These are phyloP conservation scores for Raja brachyura DNA, from an alignment of 2,113 vertebrate genomes.

Conservation along the genomic window DNA sequence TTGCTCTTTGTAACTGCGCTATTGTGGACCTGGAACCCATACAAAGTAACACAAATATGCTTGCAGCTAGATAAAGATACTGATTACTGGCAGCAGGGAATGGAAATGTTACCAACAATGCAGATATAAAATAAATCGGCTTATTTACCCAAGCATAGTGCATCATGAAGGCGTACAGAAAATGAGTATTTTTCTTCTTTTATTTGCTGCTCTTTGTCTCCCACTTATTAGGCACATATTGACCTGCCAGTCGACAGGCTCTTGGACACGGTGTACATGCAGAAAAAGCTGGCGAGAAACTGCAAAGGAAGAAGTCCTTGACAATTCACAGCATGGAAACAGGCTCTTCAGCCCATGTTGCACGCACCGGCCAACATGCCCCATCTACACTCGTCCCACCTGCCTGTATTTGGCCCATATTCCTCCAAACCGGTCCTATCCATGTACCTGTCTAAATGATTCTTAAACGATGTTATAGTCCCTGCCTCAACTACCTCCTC, in stretches of 20 bases:
- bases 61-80: not conserved
- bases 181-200: not conserved
- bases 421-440: too few relatives aligned
- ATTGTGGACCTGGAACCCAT: not conserved
- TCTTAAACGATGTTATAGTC: too few relatives aligned
- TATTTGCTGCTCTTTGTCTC: not conserved
- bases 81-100: not conserved
- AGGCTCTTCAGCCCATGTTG: too few relatives aligned
- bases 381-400: too few relatives aligned
- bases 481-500: too few relatives aligned
- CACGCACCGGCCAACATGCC: too few relatives aligned
- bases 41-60: not conserved
- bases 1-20: not conserved
- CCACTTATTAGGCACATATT: not conserved
- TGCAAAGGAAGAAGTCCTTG: not conserved
- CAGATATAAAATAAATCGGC: not conserved
- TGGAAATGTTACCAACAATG: not conserved
- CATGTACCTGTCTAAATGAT: too few relatives aligned
- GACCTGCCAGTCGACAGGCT: not conserved
- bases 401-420: too few relatives aligned
- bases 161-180: not conserved
- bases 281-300: not conserved
- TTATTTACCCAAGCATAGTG: not conserved
- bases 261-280: not conserved
- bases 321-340: too few relatives aligned